These are phyloP conservation scores for Urocyon cinereoargenteus DNA, from an alignment of 2,797 vertebrate genomes.

Conservation along the genomic window DNA sequence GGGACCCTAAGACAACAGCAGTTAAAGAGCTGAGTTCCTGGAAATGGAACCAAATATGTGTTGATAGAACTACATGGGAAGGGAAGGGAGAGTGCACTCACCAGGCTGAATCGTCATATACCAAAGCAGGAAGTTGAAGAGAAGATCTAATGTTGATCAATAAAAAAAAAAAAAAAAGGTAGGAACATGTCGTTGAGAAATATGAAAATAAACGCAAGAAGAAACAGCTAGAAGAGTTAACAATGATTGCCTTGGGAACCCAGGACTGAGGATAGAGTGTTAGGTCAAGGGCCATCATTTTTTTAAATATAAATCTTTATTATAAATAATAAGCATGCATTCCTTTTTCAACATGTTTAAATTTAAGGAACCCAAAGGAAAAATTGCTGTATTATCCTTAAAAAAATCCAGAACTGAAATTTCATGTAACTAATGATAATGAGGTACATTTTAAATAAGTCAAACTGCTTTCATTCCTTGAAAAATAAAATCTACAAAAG, in stretches of 20 bases:
- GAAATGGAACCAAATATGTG: not conserved
- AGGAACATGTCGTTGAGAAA: not conserved
- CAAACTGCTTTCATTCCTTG: not conserved
- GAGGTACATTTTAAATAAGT: constrained; percentile 13
- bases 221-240: not conserved
- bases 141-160: not conserved
- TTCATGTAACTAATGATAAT: not conserved
- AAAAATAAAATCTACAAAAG: not conserved
- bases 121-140: not conserved
- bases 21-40: not conserved
- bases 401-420: not conserved
- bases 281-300: not conserved
- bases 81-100: rapidly evolving
- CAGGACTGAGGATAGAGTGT: not conserved
- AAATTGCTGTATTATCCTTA: not conserved
- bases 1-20: not conserved
- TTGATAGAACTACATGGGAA: not conserved
- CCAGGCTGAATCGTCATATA: not conserved
- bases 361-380: not conserved
- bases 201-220: not conserved
- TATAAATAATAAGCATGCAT: not conserved
- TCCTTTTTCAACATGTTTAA: constrained; percentile 13
- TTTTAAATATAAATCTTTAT: not conserved
- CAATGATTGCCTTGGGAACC: not conserved
- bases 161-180: not conserved